Evolutionary conservation across 2,113 vertebrate genomes (phyloP).

Genomic region (Grallaria varia): DNA sequence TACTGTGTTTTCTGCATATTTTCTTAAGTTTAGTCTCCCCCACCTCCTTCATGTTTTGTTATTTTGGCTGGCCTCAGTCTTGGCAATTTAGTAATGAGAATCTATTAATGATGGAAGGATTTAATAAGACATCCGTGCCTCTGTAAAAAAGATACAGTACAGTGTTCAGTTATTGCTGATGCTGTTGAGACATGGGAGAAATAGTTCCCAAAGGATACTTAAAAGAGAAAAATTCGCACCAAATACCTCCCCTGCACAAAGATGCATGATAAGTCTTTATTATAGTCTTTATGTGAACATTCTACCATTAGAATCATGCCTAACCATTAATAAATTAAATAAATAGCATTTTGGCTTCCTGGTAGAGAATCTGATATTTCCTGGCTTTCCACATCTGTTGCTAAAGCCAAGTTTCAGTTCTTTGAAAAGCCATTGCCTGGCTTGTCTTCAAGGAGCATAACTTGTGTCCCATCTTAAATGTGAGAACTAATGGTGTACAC

Average conservation of each 20-base stretch:
- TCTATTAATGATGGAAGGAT: background rate
- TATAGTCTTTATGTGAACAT: background rate
- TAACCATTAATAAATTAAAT: slow-evolving; percentile 53
- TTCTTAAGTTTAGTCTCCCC: background rate
- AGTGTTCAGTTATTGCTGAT: background rate
- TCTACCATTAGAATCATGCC: slow-evolving; percentile 11
- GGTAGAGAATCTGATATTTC: slow-evolving; percentile 26
- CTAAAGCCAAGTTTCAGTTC: slow-evolving; percentile 45
- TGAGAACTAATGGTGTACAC: slow-evolving; percentile 5
- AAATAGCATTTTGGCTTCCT: slow-evolving; percentile 46
- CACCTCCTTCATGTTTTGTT: background rate
- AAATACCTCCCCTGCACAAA: background rate
- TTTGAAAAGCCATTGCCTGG: slow-evolving; percentile 48
- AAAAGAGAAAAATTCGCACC: background rate
- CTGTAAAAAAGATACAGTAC: background rate
- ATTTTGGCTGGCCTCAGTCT: background rate
- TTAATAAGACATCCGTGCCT: background rate
- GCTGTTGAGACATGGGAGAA: background rate
- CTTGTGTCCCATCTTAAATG: slow-evolving; percentile 23
- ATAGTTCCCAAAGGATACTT: slow-evolving; percentile 3
- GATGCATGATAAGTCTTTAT: background rate
- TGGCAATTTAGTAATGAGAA: background rate
- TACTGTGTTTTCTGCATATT: background rate
- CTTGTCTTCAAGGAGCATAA: slow-evolving; percentile 41
- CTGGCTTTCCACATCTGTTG: slow-evolving; percentile 17